Base-by-base conservation (phyloP, 1,140 invertebrate genomes). In the Lasaia peninsularis region DNA sequence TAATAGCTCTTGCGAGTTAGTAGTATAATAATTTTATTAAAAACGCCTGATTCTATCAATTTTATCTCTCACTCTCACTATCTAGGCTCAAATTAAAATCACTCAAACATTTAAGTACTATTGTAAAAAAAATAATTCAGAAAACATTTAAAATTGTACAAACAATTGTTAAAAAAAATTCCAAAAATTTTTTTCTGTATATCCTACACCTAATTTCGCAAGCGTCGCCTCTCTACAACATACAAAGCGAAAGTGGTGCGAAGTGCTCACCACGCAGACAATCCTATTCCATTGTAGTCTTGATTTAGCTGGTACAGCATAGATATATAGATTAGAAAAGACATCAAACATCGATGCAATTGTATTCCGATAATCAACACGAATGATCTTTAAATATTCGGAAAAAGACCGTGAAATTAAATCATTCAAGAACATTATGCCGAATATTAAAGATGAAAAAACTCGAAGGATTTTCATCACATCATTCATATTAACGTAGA, bases 401-500 rank as follows among this genome's bases (percentile, higher is more conserved):
- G 16, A 18, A 44, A 28, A 40, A 31, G 31, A 56, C 48, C 44
- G 40, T n/a, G 12, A 24, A 40, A 55, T 40, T 35, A 63, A 69
- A 69, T 66, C 59, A 61, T 52, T 65, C 57, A 55, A 60, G 32
- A 62, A 60, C 51, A 64, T 69, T 72, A 66, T 59, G 32, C 50
- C 48, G 51, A 66, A 70, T 67, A 64, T 59, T 52, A 56, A 58
- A 37, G 14, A 52, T 32, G 56, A 63, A 69, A 69, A 69, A 62
- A 33, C 50, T 20, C 16, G 34, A 31, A 32, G 50, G 65, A 78
- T 78, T 81, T 77, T 80, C 68, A 81, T 74, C 70, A 71, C 65
- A 65, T 71, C 71, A 59, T 84, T 83, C 74, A 80, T 84, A 86
- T 86, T 86, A 84, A 84, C 76, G 78, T 78, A 68, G 73, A 82